phyloP scores from a whole-genome alignment of 53 echinoderm and acorn worm species.

The Crossaster papposus region DNA sequence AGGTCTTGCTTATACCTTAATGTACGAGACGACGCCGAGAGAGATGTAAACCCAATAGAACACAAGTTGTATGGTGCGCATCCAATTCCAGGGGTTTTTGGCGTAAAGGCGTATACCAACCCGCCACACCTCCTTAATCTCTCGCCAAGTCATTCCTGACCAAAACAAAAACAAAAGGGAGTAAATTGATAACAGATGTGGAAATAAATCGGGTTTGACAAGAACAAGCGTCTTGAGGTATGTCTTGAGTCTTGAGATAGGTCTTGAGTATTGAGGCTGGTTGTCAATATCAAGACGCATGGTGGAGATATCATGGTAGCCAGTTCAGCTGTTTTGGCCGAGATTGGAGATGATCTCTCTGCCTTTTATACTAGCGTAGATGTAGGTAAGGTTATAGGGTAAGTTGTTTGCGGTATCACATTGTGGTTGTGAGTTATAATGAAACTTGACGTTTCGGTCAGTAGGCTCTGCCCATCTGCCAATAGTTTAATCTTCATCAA shows the following conservation, averaged over 20 bases:
- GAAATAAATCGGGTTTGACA: neutral
- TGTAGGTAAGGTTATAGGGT: too few relatives aligned
- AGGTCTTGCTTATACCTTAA: slow-evolving; percentile 36
- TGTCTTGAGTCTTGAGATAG: too few relatives aligned
- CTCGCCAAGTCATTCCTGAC: slow-evolving; percentile 69
- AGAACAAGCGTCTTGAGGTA: too few relatives aligned
- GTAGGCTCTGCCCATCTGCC: too few relatives aligned
- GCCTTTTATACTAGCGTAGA: slow-evolving; percentile 98
- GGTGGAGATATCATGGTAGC: slow-evolving; percentile 99
- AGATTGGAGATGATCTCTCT: slow-evolving; percentile 99
- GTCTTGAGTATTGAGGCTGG: too few relatives aligned
- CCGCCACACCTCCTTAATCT: slow-evolving; percentile 33
- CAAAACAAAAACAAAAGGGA: neutral
- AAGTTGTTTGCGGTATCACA: too few relatives aligned
- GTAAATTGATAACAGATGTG: neutral
- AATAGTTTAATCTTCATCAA: slow-evolving; percentile 99
- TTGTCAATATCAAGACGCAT: slow-evolving; percentile 99
- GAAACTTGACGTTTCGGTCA: too few relatives aligned
- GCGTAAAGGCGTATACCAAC: slow-evolving; percentile 53
- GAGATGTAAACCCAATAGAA: slow-evolving; percentile 44
- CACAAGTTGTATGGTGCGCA: neutral
- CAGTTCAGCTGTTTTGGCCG: slow-evolving; percentile 96
- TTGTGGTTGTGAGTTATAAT: too few relatives aligned
- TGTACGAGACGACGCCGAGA: neutral
- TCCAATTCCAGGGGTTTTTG: slow-evolving; percentile 30